These are phyloP conservation scores for Mustelus asterias DNA, from an alignment of 2,113 vertebrate genomes.

Conservation along the genomic window DNA sequence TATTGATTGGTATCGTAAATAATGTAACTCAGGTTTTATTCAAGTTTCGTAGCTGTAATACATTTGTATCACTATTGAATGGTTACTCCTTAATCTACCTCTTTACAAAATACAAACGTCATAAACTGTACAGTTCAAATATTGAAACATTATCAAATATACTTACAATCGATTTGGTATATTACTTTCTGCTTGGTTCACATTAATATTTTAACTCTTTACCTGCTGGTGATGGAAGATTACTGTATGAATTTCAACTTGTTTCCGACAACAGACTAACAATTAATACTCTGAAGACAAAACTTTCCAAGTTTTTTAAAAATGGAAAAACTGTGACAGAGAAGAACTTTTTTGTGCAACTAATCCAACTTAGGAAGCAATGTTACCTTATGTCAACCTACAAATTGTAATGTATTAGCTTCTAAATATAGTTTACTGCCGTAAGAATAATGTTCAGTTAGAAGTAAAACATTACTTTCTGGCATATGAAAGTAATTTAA, in stretches of 20 bases:
- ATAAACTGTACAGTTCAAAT: not conserved
- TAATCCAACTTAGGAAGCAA: not conserved
- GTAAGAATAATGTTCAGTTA: conserved; percentile 21
- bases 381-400: conserved; percentile 4
- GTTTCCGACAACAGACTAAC: not conserved
- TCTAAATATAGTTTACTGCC: conserved; percentile 15
- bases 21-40: not conserved
- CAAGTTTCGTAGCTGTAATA: not conserved
- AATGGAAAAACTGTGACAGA: not conserved
- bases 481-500: conserved; percentile 50
- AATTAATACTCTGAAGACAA: not conserved
- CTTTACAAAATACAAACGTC: not conserved
- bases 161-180: not conserved
- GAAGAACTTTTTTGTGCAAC: not conserved
- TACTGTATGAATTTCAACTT: not conserved
- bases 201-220: not conserved
- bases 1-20: conserved; percentile 4
- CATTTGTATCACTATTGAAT: not conserved
- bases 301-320: not conserved
- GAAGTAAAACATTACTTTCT: conserved; percentile 44
- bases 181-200: not conserved
- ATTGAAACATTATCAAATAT: not conserved
- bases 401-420: conserved; percentile 5
- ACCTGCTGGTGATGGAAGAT: not conserved
- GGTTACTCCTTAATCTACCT: not conserved